Evolutionary conservation across 2,113 vertebrate genomes (phyloP).

Genomic region (Neodon shergylaensis): DNA sequence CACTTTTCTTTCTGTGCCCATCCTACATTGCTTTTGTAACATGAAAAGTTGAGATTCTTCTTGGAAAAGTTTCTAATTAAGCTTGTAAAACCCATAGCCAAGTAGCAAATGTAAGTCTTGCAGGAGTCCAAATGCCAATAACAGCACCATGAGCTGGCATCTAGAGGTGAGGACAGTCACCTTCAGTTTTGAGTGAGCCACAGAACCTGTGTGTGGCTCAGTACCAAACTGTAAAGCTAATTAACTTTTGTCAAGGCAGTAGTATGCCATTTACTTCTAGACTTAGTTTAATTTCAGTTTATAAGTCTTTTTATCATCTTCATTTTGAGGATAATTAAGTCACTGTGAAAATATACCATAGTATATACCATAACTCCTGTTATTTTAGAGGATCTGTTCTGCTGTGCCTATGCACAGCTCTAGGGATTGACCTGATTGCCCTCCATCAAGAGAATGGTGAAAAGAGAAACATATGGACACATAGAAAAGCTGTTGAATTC

Average conservation of each 20-base stretch:
- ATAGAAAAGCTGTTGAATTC: background rate
- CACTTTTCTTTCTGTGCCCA: background rate
- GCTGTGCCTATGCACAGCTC: too few species aligned
- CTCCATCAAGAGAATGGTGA: background rate
- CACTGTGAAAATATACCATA: background rate
- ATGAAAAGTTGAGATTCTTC: background rate
- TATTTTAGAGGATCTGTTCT: background rate
- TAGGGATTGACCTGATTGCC: background rate
- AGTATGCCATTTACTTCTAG: background rate
- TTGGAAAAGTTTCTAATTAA: constrained; percentile 22
- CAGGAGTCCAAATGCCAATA: background rate
- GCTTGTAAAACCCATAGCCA: background rate
- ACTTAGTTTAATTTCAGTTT: background rate
- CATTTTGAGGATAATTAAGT: background rate
- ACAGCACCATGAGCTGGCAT: background rate
- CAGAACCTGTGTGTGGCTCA: background rate
- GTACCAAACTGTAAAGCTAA: background rate
- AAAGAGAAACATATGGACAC: background rate
- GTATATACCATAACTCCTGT: background rate
- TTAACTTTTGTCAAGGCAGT: background rate
- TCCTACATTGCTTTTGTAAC: background rate
- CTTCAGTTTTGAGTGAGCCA: background rate
- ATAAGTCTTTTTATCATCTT: background rate
- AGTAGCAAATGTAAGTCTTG: background rate
- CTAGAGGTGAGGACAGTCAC: background rate